Percentiles rank a stretch among this genome's conserved stretches.
phyloP scores from a whole-genome alignment of 2,113 vertebrate genomes.

The Dolichallabes microphthalmus region DNA sequence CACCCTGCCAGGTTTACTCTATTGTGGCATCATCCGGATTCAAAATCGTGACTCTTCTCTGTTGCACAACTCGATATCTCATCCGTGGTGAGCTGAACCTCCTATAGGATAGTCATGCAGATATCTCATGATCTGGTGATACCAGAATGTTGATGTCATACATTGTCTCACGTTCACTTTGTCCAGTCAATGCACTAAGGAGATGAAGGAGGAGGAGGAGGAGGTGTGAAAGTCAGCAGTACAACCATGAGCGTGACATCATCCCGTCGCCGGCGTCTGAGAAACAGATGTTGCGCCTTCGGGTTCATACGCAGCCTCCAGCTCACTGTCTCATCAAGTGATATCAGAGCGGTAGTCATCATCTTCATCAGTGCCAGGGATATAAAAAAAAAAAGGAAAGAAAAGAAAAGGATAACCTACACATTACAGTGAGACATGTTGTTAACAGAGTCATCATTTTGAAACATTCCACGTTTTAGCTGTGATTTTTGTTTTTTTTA shows the following conservation, averaged over 20 bases:
- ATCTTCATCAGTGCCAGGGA: not conserved
- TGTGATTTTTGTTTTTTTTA: not conserved
- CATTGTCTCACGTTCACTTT: not conserved
- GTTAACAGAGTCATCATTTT: not conserved
- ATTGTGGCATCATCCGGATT: not conserved
- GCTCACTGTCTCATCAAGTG: constrained; percentile 5
- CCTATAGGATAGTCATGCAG: not conserved
- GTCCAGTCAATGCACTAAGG: not conserved
- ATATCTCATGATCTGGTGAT: not conserved
- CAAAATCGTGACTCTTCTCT: not conserved
- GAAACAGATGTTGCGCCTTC: constrained; percentile 7
- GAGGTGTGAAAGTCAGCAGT: not conserved
- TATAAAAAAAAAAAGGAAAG: not conserved
- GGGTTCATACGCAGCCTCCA: not conserved
- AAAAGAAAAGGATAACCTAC: not conserved
- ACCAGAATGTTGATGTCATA: not conserved
- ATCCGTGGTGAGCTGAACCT: not conserved
- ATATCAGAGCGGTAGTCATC: not conserved
- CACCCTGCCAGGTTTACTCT: not conserved
- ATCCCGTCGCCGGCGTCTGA: not conserved
- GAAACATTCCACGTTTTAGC: not conserved
- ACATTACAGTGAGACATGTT: not conserved
- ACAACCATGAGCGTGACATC: constrained; percentile 1
- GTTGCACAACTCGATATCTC: not conserved
- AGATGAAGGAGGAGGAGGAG: not conserved